Evolutionary conservation across 2,888 invertebrate genomes (phyloP).

Genomic region (Tenthredo mesomela): DNA sequence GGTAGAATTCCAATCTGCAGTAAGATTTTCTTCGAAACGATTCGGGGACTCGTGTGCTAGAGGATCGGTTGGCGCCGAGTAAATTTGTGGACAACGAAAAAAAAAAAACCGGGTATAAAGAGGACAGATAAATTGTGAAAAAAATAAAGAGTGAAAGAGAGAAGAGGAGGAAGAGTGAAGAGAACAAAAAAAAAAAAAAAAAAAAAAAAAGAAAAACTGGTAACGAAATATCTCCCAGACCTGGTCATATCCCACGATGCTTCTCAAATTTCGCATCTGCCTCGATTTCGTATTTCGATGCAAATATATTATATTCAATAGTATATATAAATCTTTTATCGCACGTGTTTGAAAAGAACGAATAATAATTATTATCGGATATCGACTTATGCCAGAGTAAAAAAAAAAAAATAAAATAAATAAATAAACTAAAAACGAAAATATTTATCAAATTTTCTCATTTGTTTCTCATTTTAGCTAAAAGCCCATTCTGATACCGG

Average conservation of each 20-base stretch:
- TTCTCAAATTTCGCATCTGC: slow-evolving; percentile 16
- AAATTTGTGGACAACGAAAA: neutral
- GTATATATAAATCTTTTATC: too few relatives aligned
- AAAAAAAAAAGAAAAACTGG: neutral
- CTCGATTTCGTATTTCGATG: neutral
- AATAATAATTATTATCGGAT: too few relatives aligned
- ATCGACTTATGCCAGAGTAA: too few relatives aligned
- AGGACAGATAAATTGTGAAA: neutral
- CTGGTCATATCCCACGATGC: neutral
- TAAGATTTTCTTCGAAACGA: neutral
- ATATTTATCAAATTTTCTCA: neutral
- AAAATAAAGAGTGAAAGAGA: neutral
- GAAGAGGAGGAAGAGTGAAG: neutral
- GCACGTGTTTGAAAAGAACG: too few relatives aligned
- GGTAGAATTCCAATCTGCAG: neutral
- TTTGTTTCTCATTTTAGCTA: neutral
- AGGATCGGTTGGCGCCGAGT: slow-evolving; percentile 25
- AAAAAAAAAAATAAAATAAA: too few relatives aligned
- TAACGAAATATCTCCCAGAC: slow-evolving; percentile 22
- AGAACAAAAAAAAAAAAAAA: neutral
- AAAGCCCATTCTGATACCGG: slow-evolving; percentile 11
- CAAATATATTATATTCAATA: neutral
- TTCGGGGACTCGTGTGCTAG: neutral
- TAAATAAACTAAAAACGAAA: too few relatives aligned
- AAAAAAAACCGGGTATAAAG: neutral